phyloP scores from a whole-genome alignment of 2,888 invertebrate genomes.

The Habrosyne pyritoides region DNA sequence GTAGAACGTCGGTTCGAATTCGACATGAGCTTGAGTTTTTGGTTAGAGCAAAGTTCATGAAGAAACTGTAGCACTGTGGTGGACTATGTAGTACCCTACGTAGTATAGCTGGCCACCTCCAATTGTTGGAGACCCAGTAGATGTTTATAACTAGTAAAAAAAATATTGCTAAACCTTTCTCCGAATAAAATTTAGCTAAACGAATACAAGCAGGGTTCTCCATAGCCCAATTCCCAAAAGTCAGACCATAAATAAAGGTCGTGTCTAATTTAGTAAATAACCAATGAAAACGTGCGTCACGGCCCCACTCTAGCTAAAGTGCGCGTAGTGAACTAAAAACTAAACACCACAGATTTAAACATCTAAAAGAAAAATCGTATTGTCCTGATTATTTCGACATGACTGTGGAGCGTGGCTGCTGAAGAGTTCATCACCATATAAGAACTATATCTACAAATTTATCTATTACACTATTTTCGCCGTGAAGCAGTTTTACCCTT shows the following conservation, averaged over 20 bases:
- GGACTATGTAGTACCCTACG: no score
- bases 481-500: no score
- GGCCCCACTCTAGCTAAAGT: background rate
- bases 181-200: background rate
- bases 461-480: no score
- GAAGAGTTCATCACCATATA: background rate
- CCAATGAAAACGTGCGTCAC: constrained; percentile 1
- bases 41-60: no score
- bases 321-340: background rate
- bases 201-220: background rate
- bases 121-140: no score
- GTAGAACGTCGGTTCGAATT: no score
- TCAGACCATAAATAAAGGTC: constrained; percentile 2
- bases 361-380: background rate
- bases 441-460: no score
- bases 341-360: constrained; percentile 5
- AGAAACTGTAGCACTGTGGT: no score
- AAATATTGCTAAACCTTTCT: background rate
- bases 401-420: background rate
- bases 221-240: background rate
- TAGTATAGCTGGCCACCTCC: no score
- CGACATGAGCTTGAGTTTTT: no score
- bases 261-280: background rate
- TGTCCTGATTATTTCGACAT: background rate
- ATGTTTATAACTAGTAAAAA: no score